Evolutionary conservation across 2,888 invertebrate species (phyloP).

Genomic region (Oasisia sp.): DNA sequence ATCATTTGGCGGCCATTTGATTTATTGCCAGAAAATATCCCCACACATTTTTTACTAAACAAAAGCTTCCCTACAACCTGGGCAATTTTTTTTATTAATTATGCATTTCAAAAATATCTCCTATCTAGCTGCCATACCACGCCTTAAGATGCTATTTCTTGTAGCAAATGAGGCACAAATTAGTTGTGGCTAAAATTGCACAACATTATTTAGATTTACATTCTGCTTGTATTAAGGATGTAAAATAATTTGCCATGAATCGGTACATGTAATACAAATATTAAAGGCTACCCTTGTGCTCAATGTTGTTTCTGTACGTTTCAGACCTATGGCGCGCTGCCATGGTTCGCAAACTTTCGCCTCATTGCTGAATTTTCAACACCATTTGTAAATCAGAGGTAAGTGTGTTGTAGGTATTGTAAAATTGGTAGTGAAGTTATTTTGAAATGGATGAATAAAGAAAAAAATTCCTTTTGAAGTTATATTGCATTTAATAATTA

Average conservation of each 20-base stretch:
- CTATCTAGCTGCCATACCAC: too few relatives aligned
- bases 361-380: conserved; percentile 65
- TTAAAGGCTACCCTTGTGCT: neutral
- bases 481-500: too few relatives aligned
- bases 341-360: conserved; percentile 64
- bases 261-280: neutral
- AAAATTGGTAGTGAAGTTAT: conserved; percentile 35
- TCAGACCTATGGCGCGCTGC: conserved; percentile 60
- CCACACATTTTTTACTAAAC: too few relatives aligned
- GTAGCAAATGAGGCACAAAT: neutral
- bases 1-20: too few relatives aligned
- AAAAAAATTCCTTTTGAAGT: too few relatives aligned
- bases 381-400: conserved; percentile 64
- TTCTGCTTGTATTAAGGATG: neutral
- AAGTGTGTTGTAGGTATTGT: conserved; percentile 21
- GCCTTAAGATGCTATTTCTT: neutral
- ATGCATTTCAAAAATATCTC: too few relatives aligned
- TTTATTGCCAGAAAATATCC: too few relatives aligned
- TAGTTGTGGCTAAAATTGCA: neutral
- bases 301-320: conserved; percentile 35
- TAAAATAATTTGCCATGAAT: too few relatives aligned
- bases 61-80: too few relatives aligned
- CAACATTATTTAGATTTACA: conserved; percentile 23
- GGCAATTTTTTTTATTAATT: too few relatives aligned
- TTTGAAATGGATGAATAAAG: neutral